Base-by-base conservation (phyloP, 2,797 vertebrate species). In the Phataginus tetradactyla region DNA sequence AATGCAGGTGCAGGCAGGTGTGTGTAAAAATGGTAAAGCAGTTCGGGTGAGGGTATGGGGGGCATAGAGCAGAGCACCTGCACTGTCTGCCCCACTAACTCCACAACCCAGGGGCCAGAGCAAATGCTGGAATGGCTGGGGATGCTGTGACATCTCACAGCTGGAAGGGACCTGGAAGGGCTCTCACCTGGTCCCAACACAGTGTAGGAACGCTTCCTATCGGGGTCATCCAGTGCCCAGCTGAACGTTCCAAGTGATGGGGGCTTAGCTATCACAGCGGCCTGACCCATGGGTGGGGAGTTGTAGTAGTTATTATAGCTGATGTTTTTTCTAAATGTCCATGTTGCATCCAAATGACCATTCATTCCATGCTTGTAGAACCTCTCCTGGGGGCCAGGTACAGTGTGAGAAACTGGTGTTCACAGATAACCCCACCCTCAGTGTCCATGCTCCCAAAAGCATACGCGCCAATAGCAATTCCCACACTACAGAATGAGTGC, bases 21-120 rank as follows among this genome's bases (percentile, higher is more conserved):
- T 61, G 64, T 57, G 1, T 37, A 57, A 34, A 45, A 37, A 55
- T 5, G 20, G 7, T 25, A 53, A 81, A 29, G 37, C 18, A 11
- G 45, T 45, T 45, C 2, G 8, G 1, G 18, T 27, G 27, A 9
- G 18, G 1, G 1, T 4, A 14, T 13, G 42, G 49, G 5, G 23
- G 14, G 6, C 7, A 4, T 9, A 29, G 37, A 83, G 27, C 34
- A 84, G 32, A 59, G 21, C 3, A 1, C 7, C 4, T 13, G 20
- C 12, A 45, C 14, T 17, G 7, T 55, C 1, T 78, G 25, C 29
- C 86, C 53, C 21, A 7, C 25, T 51, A 71, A 66, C 13, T 68
- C 55, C 20, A 12, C 11, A 83, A 21, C 17, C 23, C n/a, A 29
- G 37, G 23, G n/a, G 45, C n/a, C 53, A 59, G 37, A 75, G 29